Conservation (phyloP, 2,888 invertebrate species). For the Dynastes grantii region DNA sequence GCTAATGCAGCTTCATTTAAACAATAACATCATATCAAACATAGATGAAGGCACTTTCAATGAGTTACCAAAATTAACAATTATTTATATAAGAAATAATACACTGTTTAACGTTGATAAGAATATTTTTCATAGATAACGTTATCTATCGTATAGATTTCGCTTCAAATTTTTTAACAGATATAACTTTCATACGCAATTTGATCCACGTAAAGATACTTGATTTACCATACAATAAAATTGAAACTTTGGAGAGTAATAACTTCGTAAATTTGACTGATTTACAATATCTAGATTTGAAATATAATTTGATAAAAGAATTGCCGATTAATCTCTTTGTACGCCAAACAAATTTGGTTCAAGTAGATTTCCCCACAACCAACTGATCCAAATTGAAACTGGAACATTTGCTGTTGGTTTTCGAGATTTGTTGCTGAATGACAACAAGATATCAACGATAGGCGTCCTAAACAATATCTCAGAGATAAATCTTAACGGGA, state of each 20-base stretch:
- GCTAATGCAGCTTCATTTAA: not conserved
- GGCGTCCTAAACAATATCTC: conserved; percentile 26
- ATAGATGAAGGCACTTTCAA: conserved; percentile 13
- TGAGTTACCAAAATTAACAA: not conserved
- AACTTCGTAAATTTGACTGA: conserved; percentile 34
- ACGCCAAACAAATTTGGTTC: conserved; percentile 3
- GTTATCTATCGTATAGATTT: not conserved
- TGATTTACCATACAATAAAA: conserved; percentile 7
- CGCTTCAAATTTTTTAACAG: conserved; percentile 3
- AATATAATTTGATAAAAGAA: conserved; percentile 33
- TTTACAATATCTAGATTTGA: conserved; percentile 42
- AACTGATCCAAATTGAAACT: conserved; percentile 26
- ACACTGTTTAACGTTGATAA: not conserved
- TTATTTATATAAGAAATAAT: conserved; percentile 21
- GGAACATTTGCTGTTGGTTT: conserved; percentile 46
- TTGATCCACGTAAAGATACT: not conserved
- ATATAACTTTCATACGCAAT: conserved; percentile 28
- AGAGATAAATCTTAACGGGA: conserved; percentile 27
- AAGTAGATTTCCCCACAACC: conserved; percentile 47
- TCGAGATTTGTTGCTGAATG: conserved; percentile 22
- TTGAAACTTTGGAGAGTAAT: conserved; percentile 10
- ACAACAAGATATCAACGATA: conserved; percentile 33
- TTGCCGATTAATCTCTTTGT: conserved; percentile 33
- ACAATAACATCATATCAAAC: conserved; percentile 14
- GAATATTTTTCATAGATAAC: conserved; percentile 8